Base-by-base conservation (phyloP, 2,888 invertebrate species). In the Cheilosia variabilis region DNA sequence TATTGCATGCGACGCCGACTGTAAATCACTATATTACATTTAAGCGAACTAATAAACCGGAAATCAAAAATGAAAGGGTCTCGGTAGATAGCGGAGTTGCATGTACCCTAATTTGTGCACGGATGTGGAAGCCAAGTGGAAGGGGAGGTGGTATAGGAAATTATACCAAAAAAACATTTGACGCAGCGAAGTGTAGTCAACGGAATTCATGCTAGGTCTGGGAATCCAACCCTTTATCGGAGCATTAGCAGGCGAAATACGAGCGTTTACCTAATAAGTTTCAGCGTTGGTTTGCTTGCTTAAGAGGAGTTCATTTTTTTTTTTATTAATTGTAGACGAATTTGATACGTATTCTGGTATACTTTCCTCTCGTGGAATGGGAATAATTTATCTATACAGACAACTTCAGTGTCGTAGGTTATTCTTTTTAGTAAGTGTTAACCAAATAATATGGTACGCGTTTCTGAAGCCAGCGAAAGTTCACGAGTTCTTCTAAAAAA, bases 51-150 rank as follows among this genome's bases (percentile, higher is more conserved):
- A 78, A 78, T 78, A 78, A 78, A 78, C 78, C 78, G 78, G 78
- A 78, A 78, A 78, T 78, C 78, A 78, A 71, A 78, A 78, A 71
- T 78, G 71, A 78, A 78, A 78, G 71, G 78, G 78, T 58, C 71
- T 37, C 57, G 53, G 34, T 47, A 78, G 47, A 57, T 22, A 65
- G 57, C 57, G 10, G 41, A 58, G 69, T 63, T 78, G 69, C 68
- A 69, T 55, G 27, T 78, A 78, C 71, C 57, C 78, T 71, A 71
- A 78, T 78, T 78, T 78, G 78, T 65, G 71, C 69, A 69, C 55
- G 57, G 63, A 69, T 69, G 69, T 77, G 55, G 34, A 68, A 77
- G 62, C 45, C 37, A 24, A 50, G 24, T 4, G n/a, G n/a, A 57
- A 66, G 41, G 66, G 72, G 41, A 43, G 9, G 50, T 9, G 24